A percentile compares a stretch with the other conserved stretches of the same genome.
phyloP scores from a whole-genome alignment of 2,888 invertebrate species.

The Hydrotaea cyrtoneurina region DNA sequence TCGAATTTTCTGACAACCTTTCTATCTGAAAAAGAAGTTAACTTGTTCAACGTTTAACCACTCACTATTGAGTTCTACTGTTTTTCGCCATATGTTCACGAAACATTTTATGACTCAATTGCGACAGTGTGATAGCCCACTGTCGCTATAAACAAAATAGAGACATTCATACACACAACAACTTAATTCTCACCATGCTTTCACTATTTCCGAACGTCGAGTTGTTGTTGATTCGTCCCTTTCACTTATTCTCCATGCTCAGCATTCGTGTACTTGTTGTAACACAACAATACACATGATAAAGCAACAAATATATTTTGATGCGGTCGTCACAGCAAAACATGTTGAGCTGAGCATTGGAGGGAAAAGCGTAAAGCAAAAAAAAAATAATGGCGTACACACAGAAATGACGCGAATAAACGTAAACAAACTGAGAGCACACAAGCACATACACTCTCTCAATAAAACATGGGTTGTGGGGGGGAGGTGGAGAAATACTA shows the following conservation, averaged over 20 bases:
- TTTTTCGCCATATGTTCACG: background rate
- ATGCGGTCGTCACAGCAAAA: constrained; percentile 37
- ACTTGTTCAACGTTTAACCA: too few relatives aligned
- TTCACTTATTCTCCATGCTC: background rate
- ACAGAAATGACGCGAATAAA: constrained; percentile 54
- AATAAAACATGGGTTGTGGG: background rate
- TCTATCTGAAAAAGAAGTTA: too few relatives aligned
- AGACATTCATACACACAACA: constrained; percentile 12
- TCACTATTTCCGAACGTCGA: background rate
- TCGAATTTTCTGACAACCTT: too few relatives aligned
- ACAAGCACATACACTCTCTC: background rate
- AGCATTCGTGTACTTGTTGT: constrained; percentile 10
- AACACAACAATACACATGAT: background rate
- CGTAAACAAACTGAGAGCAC: constrained; percentile 54
- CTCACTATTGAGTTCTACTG: too few relatives aligned
- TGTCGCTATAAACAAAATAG: constrained; percentile 13
- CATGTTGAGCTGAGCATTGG: constrained; percentile 28
- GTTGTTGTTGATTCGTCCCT: background rate
- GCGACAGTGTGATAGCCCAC: too few relatives aligned
- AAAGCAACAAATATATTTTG: constrained; percentile 50
- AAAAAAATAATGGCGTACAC: background rate
- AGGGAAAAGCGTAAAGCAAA: background rate
- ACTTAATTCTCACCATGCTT: constrained; percentile 24
- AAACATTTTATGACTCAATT: too few relatives aligned
- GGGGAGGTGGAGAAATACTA: too few relatives aligned